Evolutionary conservation across 30 jellyfish, hydroid and myxozoan genomes (phyloP).

Genomic region (Aurelia sp.): DNA sequence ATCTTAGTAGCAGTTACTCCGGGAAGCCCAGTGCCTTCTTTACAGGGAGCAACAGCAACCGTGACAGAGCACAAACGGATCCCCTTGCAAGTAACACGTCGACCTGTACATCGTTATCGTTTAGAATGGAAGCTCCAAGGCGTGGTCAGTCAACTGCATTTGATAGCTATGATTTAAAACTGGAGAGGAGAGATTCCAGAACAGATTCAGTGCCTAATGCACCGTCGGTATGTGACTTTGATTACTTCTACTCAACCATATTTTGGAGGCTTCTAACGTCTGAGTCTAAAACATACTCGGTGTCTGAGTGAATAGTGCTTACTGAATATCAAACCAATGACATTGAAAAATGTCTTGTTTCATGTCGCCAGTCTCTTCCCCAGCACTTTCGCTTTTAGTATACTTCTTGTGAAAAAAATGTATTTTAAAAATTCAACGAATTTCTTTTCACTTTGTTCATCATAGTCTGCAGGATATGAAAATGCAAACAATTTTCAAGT

Average conservation of each 20-base stretch:
- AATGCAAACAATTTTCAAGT: too few species aligned
- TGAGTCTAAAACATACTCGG: neutral
- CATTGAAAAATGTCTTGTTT: too few species aligned
- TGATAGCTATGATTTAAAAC: neutral
- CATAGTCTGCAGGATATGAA: too few species aligned
- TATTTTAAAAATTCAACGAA: too few species aligned
- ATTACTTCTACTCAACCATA: neutral
- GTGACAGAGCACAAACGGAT: slow-evolving; percentile 47
- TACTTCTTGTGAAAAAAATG: too few species aligned
- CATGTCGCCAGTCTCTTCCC: too few species aligned
- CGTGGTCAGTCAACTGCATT: neutral
- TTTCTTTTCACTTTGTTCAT: too few species aligned
- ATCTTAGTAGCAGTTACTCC: neutral
- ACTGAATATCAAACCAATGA: too few species aligned
- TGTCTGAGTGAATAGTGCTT: neutral
- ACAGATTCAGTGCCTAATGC: slow-evolving; percentile 32
- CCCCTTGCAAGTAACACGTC: slow-evolving; percentile 15
- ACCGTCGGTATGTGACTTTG: slow-evolving; percentile 9
- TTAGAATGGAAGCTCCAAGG: neutral
- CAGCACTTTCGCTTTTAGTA: too few species aligned
- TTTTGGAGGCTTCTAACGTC: neutral
- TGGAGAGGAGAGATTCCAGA: slow-evolving; percentile 16
- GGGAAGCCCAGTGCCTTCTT: neutral
- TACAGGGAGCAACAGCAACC: neutral
- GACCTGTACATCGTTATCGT: neutral